Conservation (phyloP, 2,888 invertebrate genomes). For the Odontomyia ornata region DNA sequence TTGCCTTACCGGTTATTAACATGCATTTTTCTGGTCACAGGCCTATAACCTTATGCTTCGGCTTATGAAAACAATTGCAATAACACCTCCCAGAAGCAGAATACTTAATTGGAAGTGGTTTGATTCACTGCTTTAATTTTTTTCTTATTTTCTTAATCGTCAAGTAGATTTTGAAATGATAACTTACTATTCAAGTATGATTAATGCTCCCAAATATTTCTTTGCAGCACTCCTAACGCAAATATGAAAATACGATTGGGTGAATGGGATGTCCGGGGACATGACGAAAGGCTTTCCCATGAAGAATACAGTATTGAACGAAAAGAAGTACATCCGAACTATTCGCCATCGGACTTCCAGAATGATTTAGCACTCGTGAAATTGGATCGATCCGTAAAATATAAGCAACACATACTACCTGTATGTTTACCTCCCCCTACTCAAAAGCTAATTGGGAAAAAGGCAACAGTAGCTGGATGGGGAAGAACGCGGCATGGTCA, state of each 20-base stretch:
- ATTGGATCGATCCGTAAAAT: slow-evolving; percentile 81
- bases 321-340: slow-evolving; percentile 90
- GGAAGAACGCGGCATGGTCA: slow-evolving; percentile 89
- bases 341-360: slow-evolving; percentile 89
- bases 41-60: too few relatives aligned
- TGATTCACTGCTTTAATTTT: too few relatives aligned
- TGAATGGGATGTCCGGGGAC: slow-evolving; percentile 91
- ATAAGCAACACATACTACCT: slow-evolving; percentile 91
- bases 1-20: too few relatives aligned
- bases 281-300: slow-evolving; percentile 82
- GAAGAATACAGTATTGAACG: slow-evolving; percentile 89
- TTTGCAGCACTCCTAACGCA: slow-evolving; percentile 81
- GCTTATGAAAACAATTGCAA: too few relatives aligned
- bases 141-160: too few relatives aligned
- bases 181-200: too few relatives aligned
- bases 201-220: neutral
- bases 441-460: slow-evolving; percentile 83
- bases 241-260: slow-evolving; percentile 89
- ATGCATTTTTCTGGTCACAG: too few relatives aligned
- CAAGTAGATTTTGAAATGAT: too few relatives aligned
- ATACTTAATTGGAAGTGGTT: too few relatives aligned
- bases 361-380: slow-evolving; percentile 89
- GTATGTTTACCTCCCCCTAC: slow-evolving; percentile 86
- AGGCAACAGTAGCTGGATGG: slow-evolving; percentile 94
- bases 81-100: too few relatives aligned